phyloP scores from a whole-genome alignment of 2,888 invertebrate species.

The Molanna angustata region DNA sequence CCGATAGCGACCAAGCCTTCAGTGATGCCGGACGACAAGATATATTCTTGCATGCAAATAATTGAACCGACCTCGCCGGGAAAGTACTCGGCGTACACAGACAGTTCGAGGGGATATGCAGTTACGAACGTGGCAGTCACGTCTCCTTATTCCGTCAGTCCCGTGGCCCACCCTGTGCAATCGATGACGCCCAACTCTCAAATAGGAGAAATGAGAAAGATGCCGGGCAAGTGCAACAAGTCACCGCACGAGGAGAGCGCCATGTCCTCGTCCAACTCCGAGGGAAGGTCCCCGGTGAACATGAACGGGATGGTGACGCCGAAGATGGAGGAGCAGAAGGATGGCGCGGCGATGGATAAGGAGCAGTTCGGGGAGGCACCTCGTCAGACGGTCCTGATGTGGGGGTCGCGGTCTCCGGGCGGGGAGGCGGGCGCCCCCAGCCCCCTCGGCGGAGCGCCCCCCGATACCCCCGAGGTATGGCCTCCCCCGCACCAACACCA shows the following conservation, averaged over 20 bases:
- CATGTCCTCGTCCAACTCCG: slow-evolving; percentile 51
- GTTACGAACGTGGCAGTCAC: slow-evolving; percentile 50
- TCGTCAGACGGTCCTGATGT: slow-evolving; percentile 91
- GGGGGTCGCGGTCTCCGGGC: slow-evolving; percentile 63
- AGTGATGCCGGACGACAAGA: slow-evolving; percentile 54
- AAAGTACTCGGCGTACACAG: slow-evolving; percentile 56
- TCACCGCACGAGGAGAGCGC: slow-evolving; percentile 38
- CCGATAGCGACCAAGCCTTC: slow-evolving; percentile 47
- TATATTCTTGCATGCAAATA: slow-evolving; percentile 61
- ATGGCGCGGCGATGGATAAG: slow-evolving; percentile 27
- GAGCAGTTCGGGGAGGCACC: slow-evolving; percentile 58
- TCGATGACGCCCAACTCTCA: slow-evolving; percentile 39
- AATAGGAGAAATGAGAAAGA: slow-evolving; percentile 30
- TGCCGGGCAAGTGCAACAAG: slow-evolving; percentile 32
- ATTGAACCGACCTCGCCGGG: slow-evolving; percentile 58
- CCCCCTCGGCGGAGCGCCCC: slow-evolving; percentile 33
- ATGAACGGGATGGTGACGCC: slow-evolving; percentile 53
- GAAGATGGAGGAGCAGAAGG: slow-evolving; percentile 60
- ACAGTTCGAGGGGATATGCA: slow-evolving; percentile 54
- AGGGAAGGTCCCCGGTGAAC: slow-evolving; percentile 62
- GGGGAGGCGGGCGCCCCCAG: slow-evolving; percentile 35
- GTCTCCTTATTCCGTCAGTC: slow-evolving; percentile 51
- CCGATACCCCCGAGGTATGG: slow-evolving; percentile 36
- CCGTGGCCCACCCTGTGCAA: slow-evolving; percentile 47
- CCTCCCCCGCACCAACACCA: slow-evolving; percentile 36